Evolutionary conservation across 2,888 invertebrate genomes (phyloP).

Genomic region (Amphipyra tragopoginis): DNA sequence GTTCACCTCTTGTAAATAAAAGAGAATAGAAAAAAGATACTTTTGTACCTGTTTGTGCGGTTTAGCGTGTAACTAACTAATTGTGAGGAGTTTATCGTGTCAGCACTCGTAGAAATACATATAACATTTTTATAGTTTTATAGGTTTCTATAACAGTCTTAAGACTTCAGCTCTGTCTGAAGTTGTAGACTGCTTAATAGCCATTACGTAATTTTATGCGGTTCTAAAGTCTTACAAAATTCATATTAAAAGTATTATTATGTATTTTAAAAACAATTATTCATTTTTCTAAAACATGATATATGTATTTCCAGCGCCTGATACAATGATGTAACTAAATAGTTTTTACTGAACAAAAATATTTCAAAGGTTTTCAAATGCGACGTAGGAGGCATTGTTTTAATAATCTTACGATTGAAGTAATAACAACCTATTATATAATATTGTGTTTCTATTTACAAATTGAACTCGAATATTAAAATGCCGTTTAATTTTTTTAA

Average conservation of each 20-base stretch:
- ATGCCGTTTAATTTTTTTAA: constrained; percentile 6
- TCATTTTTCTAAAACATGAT: constrained; percentile 5
- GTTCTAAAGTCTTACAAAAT: no score
- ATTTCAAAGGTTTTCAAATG: constrained; percentile 59
- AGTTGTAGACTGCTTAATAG: neutral
- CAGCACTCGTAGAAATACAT: constrained; percentile 47
- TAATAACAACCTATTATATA: constrained; percentile 46
- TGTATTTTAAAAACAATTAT: no score
- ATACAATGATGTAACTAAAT: constrained; percentile 57
- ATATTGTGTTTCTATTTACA: constrained; percentile 43
- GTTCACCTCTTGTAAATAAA: constrained; percentile 81
- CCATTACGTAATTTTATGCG: no score
- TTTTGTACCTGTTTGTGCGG: constrained; percentile 86
- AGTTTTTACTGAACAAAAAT: constrained; percentile 65
- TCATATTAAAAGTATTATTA: no score
- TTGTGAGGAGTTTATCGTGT: constrained; percentile 56
- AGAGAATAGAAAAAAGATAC: constrained; percentile 75
- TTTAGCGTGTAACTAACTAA: constrained; percentile 72
- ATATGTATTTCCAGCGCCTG: constrained; percentile 48
- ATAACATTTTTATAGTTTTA: constrained; percentile 19
- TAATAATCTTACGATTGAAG: constrained; percentile 55
- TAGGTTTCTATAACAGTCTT: neutral
- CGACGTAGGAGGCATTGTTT: constrained; percentile 55
- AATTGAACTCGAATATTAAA: constrained; percentile 25
- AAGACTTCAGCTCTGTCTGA: neutral